Base-by-base conservation (phyloP, 2,888 invertebrate species). In the Octodonta nipae region DNA sequence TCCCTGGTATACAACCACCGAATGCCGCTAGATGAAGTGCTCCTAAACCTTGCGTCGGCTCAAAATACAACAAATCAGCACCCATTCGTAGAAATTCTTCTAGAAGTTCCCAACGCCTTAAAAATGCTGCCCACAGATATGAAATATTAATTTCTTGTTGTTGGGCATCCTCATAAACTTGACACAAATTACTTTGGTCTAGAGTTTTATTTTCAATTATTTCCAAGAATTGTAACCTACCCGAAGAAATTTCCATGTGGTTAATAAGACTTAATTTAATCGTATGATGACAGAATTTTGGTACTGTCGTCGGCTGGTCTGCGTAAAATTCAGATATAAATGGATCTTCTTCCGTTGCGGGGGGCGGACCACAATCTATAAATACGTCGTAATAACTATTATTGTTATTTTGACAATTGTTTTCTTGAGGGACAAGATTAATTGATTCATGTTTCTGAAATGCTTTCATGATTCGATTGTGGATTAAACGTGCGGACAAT, bases 321-420 rank as follows among this genome's bases (percentile, higher is more conserved):
- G 80, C 80, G 61, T 76, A 79, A 55, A 82, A 82, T 61, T 80
- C 81, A 66, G 79, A 72, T 55, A 78, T 77, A 55, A 78, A 77
- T 44, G 80, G 78, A 29, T 78, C 78, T 58, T 78, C 78, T 60
- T 83, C 82, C 35, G 79, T 76, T 17, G 81, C 81, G 5, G 81
- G 81, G 13, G 81, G 78, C 26, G 78, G 78, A 37, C 81, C 81
- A 48, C 77, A 78, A 55, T 80, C 78, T 66, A 82, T 78, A 60
- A 77, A 79, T 60, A 77, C 76, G 26, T 68, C 72, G 50, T n/a
- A n/a, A n/a, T n/a, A n/a, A n/a, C n/a, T n/a, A n/a, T n/a, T n/a
- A n/a, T n/a, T n/a, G n/a, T n/a, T n/a, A n/a, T n/a, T n/a, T n/a
- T n/a, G n/a, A n/a, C n/a, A n/a, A n/a, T n/a, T n/a, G n/a, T n/a